Percentiles rank a stretch among this genome's conserved stretches.
Evolutionary conservation across 2,113 vertebrate species (phyloP).

Genomic region (Tragelaphus strepsiceros): DNA sequence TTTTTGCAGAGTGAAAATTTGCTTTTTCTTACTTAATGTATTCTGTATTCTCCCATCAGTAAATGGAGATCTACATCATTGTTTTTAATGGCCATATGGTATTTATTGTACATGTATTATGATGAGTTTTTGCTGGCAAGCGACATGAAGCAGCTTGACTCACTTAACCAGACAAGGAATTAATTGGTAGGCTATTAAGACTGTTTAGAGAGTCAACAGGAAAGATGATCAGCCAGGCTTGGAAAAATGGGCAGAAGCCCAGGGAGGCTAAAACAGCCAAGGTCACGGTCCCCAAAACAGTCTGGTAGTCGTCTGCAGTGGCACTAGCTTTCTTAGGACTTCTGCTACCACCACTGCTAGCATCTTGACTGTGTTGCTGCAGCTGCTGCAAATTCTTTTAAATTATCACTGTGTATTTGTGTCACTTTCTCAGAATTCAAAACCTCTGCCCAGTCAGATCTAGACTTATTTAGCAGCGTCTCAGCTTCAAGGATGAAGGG

Average conservation of each 20-base stretch:
- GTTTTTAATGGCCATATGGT: slow-evolving; percentile 8
- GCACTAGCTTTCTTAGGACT: not conserved
- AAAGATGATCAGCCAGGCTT: not conserved
- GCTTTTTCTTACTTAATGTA: not conserved
- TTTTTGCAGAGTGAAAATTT: not conserved
- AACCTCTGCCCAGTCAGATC: not conserved
- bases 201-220: slow-evolving; percentile 37
- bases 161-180: not conserved
- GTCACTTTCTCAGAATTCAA: not conserved
- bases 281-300: not conserved
- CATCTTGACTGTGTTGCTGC: not conserved
- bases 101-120: slow-evolving; percentile 12
- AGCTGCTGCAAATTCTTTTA: not conserved
- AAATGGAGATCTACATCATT: not conserved
- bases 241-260: slow-evolving; percentile 4
- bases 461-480: not conserved
- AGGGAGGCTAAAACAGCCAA: not conserved
- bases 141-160: not conserved
- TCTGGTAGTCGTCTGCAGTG: not conserved
- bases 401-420: not conserved
- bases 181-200: slow-evolving; percentile 14
- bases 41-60: not conserved
- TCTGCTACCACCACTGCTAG: not conserved
- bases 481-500: not conserved
- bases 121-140: slow-evolving; percentile 25